Evolutionary conservation across 35 echinoderm and acorn worm genomes (phyloP).

Genomic region (Apostichopus japonicus): DNA sequence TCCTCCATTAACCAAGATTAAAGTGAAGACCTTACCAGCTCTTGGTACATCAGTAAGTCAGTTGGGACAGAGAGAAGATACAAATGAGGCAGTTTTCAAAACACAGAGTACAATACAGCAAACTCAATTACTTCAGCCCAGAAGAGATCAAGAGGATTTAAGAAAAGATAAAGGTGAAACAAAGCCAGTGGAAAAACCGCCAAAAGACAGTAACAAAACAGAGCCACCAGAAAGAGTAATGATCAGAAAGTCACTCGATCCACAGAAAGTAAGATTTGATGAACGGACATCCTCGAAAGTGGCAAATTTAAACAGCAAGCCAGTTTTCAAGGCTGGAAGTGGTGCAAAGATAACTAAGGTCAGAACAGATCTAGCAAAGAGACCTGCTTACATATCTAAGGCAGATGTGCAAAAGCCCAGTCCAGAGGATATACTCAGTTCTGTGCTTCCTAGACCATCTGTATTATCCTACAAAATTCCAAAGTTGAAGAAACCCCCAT

Average conservation of each 20-base stretch:
- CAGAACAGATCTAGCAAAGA: neutral
- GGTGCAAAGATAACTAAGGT: slow-evolving; percentile 5
- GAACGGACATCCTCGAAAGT: slow-evolving; percentile 3
- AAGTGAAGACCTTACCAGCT: slow-evolving; percentile 70
- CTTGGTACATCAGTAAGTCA: slow-evolving; percentile 30
- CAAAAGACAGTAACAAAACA: neutral
- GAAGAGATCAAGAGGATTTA: slow-evolving; percentile 29
- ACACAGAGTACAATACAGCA: neutral
- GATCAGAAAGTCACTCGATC: neutral
- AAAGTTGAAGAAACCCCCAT: slow-evolving; percentile 58
- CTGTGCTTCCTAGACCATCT: slow-evolving; percentile 31
- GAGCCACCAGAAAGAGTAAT: slow-evolving; percentile 3
- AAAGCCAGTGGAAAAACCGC: slow-evolving; percentile 11
- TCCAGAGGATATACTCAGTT: slow-evolving; percentile 29
- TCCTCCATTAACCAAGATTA: slow-evolving; percentile 64
- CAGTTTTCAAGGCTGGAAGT: neutral
- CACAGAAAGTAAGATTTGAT: neutral
- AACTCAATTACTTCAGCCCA: slow-evolving; percentile 8
- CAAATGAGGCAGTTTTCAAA: slow-evolving; percentile 6
- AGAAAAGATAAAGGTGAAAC: slow-evolving; percentile 32
- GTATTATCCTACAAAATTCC: slow-evolving; percentile 59
- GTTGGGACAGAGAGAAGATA: slow-evolving; percentile 6
- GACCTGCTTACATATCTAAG: neutral
- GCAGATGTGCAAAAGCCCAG: slow-evolving; percentile 39
- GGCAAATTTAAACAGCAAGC: neutral